Evolutionary conservation across 2,113 vertebrate genomes (phyloP), one percentile per base, ranked within the genome.

Genomic region (Psilopsiagon aymara): DNA sequence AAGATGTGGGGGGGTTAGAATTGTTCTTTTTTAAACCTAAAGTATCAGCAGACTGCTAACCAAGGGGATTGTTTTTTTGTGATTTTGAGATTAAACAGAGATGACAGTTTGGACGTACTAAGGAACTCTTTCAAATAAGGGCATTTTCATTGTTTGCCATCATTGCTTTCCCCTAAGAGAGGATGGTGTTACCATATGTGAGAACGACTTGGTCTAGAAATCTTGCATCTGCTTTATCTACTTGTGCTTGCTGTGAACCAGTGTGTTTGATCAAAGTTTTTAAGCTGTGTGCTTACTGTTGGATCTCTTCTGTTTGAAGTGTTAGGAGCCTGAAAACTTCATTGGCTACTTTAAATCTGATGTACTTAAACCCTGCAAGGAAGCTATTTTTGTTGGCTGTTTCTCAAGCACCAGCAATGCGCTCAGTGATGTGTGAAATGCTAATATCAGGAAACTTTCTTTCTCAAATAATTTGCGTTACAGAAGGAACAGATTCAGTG

Each of bases 241-340:
- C 81, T 89, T 60, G 57, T 67, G 92, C 83, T 75, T 79, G 81
- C 88, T 96, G 91, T 87, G 94, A 94, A 53, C 77, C 74, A 92
- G 88, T 94, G 92, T 28, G 43, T 96, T 97, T 94, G 92, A 96
- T 96, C 94, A 93, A 76, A 93, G 91, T 82, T 94, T 88, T 88
- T 87, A 91, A 89, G 78, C 57, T 66, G 74, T 76, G 37, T 41
- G 57, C 77, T 94, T 94, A 85, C 91, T 94, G 78, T 62, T 89
- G 83, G 62, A 85, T 51, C 59, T 91, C 59, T 89, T 81, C 46
- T 79, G 66, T 95, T 92, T 95, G 96, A 96, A 89, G 80, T 79
- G 60, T 55, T 83, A 51, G 64, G 31, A 92, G 31, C 13, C 80
- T 87, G 83, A 86, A 92, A 95, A 52, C 80, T 75, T 82, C 66